phyloP scores from a whole-genome alignment of 2,888 invertebrate genomes.

The Smittia sp. region DNA sequence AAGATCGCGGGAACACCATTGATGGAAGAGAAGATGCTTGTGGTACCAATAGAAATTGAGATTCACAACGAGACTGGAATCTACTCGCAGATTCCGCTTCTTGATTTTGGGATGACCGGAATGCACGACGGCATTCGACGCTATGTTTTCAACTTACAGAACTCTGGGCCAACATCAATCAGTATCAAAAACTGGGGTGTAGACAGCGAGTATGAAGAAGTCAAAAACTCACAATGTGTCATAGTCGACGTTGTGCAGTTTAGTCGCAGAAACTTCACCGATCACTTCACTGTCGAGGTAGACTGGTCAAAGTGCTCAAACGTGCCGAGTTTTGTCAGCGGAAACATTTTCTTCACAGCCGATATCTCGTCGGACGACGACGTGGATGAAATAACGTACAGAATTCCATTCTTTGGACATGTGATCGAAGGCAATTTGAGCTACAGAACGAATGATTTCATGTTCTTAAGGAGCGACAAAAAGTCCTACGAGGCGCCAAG shows the following conservation, averaged over 20 bases:
- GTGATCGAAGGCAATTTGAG: slow-evolving; percentile 25
- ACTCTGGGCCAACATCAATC: slow-evolving; percentile 45
- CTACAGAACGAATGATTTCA: slow-evolving; percentile 20
- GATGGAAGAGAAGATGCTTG: slow-evolving; percentile 52
- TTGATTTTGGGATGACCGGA: slow-evolving; percentile 81
- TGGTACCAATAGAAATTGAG: slow-evolving; percentile 82
- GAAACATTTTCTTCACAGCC: slow-evolving; percentile 39
- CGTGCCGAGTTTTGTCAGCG: slow-evolving; percentile 32
- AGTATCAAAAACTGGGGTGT: slow-evolving; percentile 41
- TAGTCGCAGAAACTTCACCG: slow-evolving; percentile 20
- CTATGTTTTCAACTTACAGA: slow-evolving; percentile 52
- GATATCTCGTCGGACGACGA: background rate
- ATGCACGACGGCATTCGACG: slow-evolving; percentile 64
- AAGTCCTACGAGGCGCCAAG: slow-evolving; percentile 53
- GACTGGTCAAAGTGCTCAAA: slow-evolving; percentile 42
- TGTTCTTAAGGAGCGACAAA: slow-evolving; percentile 29
- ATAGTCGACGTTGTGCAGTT: slow-evolving; percentile 36
- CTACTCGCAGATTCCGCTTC: slow-evolving; percentile 70
- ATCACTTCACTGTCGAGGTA: slow-evolving; percentile 36
- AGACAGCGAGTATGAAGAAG: slow-evolving; percentile 37
- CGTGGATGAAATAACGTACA: slow-evolving; percentile 16
- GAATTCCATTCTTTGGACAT: slow-evolving; percentile 32
- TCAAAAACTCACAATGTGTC: slow-evolving; percentile 24
- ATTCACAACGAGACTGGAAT: slow-evolving; percentile 68
- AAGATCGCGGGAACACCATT: slow-evolving; percentile 49